Evolutionary conservation across 2,113 vertebrate species (phyloP), one percentile per base, ranked within the genome.

Genomic region (Bos javanicus): DNA sequence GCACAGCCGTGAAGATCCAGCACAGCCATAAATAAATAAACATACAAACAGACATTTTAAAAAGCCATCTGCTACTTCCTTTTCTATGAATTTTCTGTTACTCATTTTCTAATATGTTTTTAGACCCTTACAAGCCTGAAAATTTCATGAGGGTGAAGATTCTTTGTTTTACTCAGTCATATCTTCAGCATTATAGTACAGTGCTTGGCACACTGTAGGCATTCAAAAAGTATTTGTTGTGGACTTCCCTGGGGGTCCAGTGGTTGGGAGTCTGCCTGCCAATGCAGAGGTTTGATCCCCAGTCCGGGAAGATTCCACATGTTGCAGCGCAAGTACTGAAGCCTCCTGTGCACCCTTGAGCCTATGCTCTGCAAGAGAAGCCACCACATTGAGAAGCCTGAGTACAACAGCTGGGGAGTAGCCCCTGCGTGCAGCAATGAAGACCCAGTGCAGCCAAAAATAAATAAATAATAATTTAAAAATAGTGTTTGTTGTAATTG

Each of bases 351-450:
- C 19, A 23, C 21, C 67, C 19, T 3, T 1, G 71, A 0, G 67
- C 67, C 67, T 13, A 3, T 25, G 11, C 71, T 43, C 19, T 25
- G 71, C 36, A 23, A 25, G 67, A 74, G 36, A 25, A 13, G 21
- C 36, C 67, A 25, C 21, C 36, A 13, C 36, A 6, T 13, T 1
- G 21, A 74, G 36, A 39, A 74, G 71, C 36, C 67, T 0, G 21
- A 12, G 11, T 3, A 13, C 36, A 23, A 25, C 5, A 13, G 71
- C 71, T 25, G 7, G 71, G 5, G 21, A 25, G 67, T 0, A 39
- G 71, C 36, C 11, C 71, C 5, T 23, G 36, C 0, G 0, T 39
- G 67, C 60, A 62, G 28, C 60, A 33, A 8, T 33, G 15, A 64
- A 16, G 62, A 17, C 62, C 62, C 62, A 67, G 62, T n/a, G 33